Evolutionary conservation across 2,113 vertebrate species (phyloP), one percentile per base, ranked within the genome.

Genomic region (Hippoglossus stenolepis): DNA sequence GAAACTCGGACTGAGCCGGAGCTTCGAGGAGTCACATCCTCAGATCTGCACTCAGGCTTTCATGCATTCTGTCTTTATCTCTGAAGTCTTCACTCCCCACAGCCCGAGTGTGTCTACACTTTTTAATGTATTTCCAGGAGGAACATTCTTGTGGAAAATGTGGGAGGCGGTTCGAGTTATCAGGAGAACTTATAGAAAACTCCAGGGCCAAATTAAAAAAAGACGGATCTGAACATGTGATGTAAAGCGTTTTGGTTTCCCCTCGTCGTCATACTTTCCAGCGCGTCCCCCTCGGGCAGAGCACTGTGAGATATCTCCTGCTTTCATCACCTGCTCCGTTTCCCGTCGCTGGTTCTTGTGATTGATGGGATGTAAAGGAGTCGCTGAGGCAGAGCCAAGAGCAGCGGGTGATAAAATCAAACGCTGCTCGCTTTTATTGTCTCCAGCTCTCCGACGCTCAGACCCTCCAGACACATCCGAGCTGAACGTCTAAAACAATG

Each of bases 351-450:
- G n/a, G 17, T 21, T 15, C 35, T 0, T 2, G 0, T 75, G 81
- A 84, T 79, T 35, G 66, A 84, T 74, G 65, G 15, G 51, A 64
- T 67, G 38, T 58, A 7, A 31, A 45, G 14, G 45, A 18, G 45
- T 49, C 45, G 45, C 15, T 18, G 45, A 49, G 45, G 45, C 70
- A 60, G 47, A 73, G 71, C 70, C 75, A 40, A 71, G 58, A 7
- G 17, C 65, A 49, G 47, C 63, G 45, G 58, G 40, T 54, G 28
- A 54, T 69, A 31, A 6, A 51, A 70, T 69, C 28, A 51, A 68
- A 65, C 14, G 57, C 49, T 21, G 26, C 53, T 20, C 40, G 6
- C 69, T 60, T 65, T 77, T 57, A 69, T 73, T 20, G 51, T 59
- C 80, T 73, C n/a, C 73, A 69, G 26, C 64, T 62, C 38, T 18